Percentiles rank a stretch among this genome's conserved stretches.
Evolutionary conservation across 2,888 invertebrate genomes (phyloP).

Genomic region (Scelioninae gen. 1): DNA sequence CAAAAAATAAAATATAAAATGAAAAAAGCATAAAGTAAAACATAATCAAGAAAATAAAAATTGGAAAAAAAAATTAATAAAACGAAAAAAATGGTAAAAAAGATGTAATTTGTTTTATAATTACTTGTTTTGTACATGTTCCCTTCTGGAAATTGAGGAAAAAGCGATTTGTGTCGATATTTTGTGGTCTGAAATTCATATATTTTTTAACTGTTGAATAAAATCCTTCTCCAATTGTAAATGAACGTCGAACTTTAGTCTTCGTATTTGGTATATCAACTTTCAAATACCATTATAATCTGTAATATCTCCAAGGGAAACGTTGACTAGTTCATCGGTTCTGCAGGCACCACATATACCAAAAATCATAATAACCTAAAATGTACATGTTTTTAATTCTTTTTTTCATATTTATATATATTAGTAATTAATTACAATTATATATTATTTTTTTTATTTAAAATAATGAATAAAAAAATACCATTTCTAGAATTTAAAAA

Average conservation of each 20-base stretch:
- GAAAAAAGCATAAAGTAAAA: too few relatives aligned
- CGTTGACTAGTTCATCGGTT: not conserved
- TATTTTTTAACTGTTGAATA: not conserved
- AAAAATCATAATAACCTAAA: conserved; percentile 8
- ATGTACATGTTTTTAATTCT: not conserved
- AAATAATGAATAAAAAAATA: too few relatives aligned
- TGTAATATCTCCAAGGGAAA: not conserved
- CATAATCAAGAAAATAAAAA: too few relatives aligned
- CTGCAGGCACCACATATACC: not conserved
- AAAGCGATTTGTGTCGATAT: not conserved
- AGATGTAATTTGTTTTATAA: too few relatives aligned
- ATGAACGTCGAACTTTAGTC: conserved; percentile 1
- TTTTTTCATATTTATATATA: too few relatives aligned
- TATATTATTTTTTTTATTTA: too few relatives aligned
- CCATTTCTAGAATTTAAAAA: too few relatives aligned
- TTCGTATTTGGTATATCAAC: not conserved
- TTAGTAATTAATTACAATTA: too few relatives aligned
- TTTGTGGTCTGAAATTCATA: not conserved
- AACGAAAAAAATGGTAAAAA: too few relatives aligned
- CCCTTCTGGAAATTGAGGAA: not conserved
- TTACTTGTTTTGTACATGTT: not conserved
- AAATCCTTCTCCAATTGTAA: conserved; percentile 5
- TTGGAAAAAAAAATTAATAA: too few relatives aligned
- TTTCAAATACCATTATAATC: conserved; percentile 4
- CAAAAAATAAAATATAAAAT: too few relatives aligned